Conservation (phyloP, 1,140 invertebrate genomes). For the Hestina assimilis region DNA sequence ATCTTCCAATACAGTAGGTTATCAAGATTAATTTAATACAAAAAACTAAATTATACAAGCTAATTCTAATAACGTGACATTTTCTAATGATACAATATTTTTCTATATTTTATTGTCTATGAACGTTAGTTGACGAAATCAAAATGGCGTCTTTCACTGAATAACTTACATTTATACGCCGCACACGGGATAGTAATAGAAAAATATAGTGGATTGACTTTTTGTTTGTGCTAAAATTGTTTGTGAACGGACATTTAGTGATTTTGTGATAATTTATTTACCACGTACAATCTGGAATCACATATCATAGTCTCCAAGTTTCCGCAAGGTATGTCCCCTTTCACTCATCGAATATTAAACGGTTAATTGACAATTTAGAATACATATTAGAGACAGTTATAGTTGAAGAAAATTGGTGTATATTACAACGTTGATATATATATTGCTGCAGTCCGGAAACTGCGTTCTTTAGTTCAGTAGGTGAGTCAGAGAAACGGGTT, state of each 20-base stretch:
- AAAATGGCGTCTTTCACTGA: conserved; percentile 76
- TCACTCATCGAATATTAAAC: conserved; percentile 63
- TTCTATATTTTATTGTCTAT: conserved; percentile 56
- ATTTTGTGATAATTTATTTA: conserved; percentile 31
- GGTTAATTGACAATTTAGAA: conserved; percentile 26
- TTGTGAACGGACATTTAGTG: conserved; percentile 42
- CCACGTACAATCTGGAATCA: conserved; percentile 30
- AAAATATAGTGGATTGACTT: conserved; percentile 56
- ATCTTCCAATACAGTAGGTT: no score
- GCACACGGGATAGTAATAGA: conserved; percentile 52
- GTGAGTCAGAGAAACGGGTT: conserved; percentile 62
- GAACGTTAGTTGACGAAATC: conserved; percentile 74
- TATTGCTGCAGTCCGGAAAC: conserved; percentile 41
- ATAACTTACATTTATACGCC: conserved; percentile 69
- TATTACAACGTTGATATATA: conserved; percentile 3
- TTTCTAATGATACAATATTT: conserved; percentile 9
- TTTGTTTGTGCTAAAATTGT: conserved; percentile 48
- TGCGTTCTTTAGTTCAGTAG: conserved; percentile 63
- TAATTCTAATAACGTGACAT: conserved; percentile 21
- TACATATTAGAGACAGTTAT: not conserved
- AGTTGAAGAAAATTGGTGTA: not conserved
- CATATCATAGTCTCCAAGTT: conserved; percentile 41
- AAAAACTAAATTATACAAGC: no score
- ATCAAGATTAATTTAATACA: no score
- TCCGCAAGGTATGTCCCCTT: conserved; percentile 71